Conservation (phyloP, 2,113 vertebrate genomes). For the Trachemys scripta region DNA sequence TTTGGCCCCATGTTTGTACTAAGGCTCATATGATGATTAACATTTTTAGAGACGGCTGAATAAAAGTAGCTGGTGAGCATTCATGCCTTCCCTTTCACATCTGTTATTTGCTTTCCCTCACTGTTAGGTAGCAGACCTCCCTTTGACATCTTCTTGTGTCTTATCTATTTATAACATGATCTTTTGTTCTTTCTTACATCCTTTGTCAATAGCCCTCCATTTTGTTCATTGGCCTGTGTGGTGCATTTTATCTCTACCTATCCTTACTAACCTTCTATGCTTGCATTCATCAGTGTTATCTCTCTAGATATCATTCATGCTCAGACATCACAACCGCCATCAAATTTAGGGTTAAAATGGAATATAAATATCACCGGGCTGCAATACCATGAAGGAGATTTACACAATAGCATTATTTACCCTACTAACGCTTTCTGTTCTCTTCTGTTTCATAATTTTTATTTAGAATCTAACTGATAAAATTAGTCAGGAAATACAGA, state of each 20-base stretch:
- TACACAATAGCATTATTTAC: not conserved
- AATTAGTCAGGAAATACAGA: not conserved
- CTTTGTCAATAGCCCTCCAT: not conserved
- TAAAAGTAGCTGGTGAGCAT: not conserved
- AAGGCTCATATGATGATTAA: not conserved
- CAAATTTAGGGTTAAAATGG: constrained; percentile 39
- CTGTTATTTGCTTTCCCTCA: not conserved
- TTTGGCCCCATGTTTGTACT: not conserved
- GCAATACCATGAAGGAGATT: not conserved
- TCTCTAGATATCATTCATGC: constrained; percentile 22
- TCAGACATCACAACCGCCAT: constrained; percentile 16
- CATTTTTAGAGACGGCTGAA: not conserved
- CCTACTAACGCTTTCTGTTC: not conserved
- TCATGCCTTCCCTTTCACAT: not conserved
- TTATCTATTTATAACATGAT: rapidly evolving
- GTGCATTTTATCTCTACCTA: not conserved
- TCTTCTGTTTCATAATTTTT: not conserved
- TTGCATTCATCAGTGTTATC: not conserved
- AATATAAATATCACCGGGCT: not conserved
- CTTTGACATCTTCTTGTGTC: not conserved
- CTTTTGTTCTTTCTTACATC: not conserved
- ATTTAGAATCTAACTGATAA: constrained; percentile 2
- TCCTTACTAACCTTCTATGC: not conserved
- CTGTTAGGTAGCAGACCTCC: not conserved
- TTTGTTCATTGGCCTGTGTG: not conserved